Evolutionary conservation across 2,797 vertebrate species (phyloP), one percentile per base, ranked within the genome.

Genomic region (Trichosurus vulpecula): DNA sequence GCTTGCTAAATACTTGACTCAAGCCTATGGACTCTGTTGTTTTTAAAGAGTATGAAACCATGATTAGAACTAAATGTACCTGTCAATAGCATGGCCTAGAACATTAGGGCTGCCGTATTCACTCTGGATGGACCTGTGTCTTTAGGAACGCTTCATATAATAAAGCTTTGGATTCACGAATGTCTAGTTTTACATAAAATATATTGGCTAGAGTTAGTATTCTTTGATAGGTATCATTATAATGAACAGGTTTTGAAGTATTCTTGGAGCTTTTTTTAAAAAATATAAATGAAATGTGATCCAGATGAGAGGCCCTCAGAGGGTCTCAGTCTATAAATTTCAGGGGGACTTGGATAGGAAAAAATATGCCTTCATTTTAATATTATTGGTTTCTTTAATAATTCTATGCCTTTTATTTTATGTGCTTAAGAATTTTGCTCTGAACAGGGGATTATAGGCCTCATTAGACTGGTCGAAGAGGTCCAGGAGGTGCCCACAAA

Each of bases 41-140:
- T 66, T 9, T 9, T 61, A 61, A 61, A 61, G 58, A 61, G 35
- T 35, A 35, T 61, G 31, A 99, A 95, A 98, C 99, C 0, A 99
- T 99, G 99, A 99, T 99, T 10, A 99, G 99, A 6, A 99, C 99
- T 0, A 98, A 98, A 93, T 99, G 99, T 97, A 99, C 99, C 6
- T 99, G 99, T 97, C 99, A 99, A 53, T 99, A 98, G 97, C 0
- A 89, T 47, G 94, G 57, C 52, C 90, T 25, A n/a, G 61, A 66
- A 66, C 35, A 2, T 66, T 66, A 19, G 35, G 4, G 52, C 66
- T 51, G 1, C 47, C 41, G 9, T 0, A 47, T 25, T 5, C 58
- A 35, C 25, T 53, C 56, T 6, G 0, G 0, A 11, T 1, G 52
- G 52, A 0, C 31, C 41, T 56, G 25, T 51, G 87, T 90, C 51